Evolutionary conservation across 2,888 invertebrate genomes (phyloP), one percentile per base, ranked within the genome.

Genomic region (Boloria selene): DNA sequence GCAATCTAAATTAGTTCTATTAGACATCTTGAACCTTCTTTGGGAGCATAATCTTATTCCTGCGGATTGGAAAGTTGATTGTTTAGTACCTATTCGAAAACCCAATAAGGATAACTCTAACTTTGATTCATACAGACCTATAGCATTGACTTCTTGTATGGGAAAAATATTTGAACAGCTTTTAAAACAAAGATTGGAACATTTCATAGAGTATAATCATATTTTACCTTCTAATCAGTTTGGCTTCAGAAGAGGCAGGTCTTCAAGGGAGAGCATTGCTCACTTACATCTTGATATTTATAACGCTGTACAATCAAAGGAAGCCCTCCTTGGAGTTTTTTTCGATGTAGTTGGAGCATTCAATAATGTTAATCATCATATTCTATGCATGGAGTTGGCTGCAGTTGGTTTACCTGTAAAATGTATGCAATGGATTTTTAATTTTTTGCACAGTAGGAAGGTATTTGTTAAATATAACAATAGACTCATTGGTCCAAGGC

Each of bases 161-260:
- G 67, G 67, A 4, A 70, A 70, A 62, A 44, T 68, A 10, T 71
- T 71, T 63, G 67, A 71, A 58, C 67, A 69, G 18, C 54, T 68
- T 14, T 55, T 68, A 55, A 68, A 68, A 55, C 65, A 68, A 14
- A 17, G 68, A 16, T 22, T 70, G 6, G 68, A 68, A 22, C 64
- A 58, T 45, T 70, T 47, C 53, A 55, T 70, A 14, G 70, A 68
- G 44, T 45, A 44, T 50, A 68, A 70, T 65, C 13, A 42, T 31
- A 22, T 68, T 7, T 66, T 70, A 64, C 68, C 70, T 52, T 18
- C n/a, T n/a, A n/a, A 70, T 64, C 70, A 70, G 38, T 70, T 70
- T 64, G 70, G 70, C 26, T 70, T 68, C 44, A 47, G 62, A 16
- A 58, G 52, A 50, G 68, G 65, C 22, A 26, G 17, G 4, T 68